Conservation (phyloP, 2,797 vertebrate genomes). For the Glyptemys insculpta region DNA sequence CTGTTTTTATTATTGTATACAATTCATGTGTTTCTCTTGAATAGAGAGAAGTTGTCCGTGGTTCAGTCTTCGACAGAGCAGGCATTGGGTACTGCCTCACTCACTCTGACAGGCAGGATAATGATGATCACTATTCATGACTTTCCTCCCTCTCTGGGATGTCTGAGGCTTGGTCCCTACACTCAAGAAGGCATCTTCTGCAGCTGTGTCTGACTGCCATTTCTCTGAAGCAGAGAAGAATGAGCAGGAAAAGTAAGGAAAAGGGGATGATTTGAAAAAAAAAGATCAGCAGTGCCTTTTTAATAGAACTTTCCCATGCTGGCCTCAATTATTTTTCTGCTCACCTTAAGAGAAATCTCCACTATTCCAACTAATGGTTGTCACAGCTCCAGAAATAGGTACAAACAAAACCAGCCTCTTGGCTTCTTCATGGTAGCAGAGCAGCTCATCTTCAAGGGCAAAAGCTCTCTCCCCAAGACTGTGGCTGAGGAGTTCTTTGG, state of each 20-base stretch:
- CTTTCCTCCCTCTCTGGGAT: neutral
- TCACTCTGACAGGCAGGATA: neutral
- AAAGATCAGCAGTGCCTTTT: neutral
- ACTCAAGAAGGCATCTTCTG: neutral
- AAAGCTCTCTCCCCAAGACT: neutral
- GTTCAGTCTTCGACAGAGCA: neutral
- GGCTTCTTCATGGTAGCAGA: neutral
- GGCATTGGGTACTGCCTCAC: neutral
- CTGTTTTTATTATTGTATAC: neutral
- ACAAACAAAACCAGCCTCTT: neutral
- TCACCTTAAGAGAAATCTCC: neutral
- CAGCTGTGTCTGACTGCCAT: neutral
- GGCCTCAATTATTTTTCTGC: neutral
- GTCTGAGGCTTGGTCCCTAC: neutral
- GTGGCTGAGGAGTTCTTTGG: neutral
- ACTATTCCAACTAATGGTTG: slow-evolving; percentile 13
- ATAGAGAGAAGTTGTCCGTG: neutral
- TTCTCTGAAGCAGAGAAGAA: neutral
- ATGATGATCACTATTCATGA: neutral
- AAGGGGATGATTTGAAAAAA: neutral
- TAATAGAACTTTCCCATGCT: neutral
- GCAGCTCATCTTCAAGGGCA: neutral
- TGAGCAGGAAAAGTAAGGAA: neutral
- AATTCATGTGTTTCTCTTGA: neutral
- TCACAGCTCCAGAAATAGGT: neutral